These are phyloP conservation scores for Scomber scombrus DNA, from an alignment of 2,113 vertebrate species.

Conservation along the genomic window DNA sequence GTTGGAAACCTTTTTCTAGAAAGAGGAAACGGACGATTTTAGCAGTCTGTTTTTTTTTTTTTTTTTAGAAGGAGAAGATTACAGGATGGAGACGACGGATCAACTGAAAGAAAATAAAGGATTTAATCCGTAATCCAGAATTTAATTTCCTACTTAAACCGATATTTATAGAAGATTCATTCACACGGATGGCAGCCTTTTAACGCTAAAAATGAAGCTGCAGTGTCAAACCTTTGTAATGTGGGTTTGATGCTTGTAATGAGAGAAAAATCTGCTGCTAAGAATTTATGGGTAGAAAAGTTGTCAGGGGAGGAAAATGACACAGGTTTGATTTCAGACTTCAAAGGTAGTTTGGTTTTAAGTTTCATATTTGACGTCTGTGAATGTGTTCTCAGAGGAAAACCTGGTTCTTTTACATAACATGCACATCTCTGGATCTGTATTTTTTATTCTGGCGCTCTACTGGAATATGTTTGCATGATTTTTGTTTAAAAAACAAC, in stretches of 20 bases:
- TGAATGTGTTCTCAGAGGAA: too few relatives aligned
- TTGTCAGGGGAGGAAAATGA: not conserved
- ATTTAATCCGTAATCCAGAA: slow-evolving; percentile 36
- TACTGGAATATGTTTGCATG: too few relatives aligned
- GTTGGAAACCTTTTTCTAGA: not conserved
- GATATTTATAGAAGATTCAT: slow-evolving; percentile 12
- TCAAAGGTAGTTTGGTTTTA: not conserved
- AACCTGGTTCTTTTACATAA: too few relatives aligned
- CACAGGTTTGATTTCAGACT: not conserved
- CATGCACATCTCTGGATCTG: too few relatives aligned
- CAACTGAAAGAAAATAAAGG: slow-evolving; percentile 20
- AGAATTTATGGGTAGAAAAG: not conserved
- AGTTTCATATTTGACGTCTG: too few relatives aligned
- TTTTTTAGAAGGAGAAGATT: slow-evolving; percentile 38
- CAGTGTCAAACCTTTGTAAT: slow-evolving; percentile 5
- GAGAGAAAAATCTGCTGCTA: not conserved
- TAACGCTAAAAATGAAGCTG: not conserved
- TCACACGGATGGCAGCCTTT: not conserved
- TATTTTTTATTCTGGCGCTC: too few relatives aligned
- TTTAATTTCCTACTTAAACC: slow-evolving; percentile 34
- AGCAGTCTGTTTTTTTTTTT: slow-evolving; percentile 23
- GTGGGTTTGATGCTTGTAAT: not conserved
- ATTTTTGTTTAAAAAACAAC: too few relatives aligned
- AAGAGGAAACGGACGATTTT: slow-evolving; percentile 28
- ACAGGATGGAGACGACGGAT: slow-evolving; percentile 22